Conservation (phyloP, 2,888 invertebrate species). For the Thera obeliscata region DNA sequence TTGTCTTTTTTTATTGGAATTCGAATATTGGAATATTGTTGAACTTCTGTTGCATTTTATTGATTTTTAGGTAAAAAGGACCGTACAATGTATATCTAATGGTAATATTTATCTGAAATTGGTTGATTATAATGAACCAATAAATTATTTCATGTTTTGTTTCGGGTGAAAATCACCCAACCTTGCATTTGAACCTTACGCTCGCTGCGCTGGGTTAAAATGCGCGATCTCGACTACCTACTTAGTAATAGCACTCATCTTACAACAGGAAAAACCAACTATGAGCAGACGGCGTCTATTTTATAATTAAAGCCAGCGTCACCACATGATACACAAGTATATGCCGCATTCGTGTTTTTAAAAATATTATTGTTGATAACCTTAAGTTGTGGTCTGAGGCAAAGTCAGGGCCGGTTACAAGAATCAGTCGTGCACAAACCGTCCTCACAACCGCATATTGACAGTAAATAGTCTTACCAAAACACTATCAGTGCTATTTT, state of each 20-base stretch:
- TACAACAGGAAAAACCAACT: conserved; percentile 48
- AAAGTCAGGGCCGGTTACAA: conserved; percentile 59
- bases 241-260: neutral
- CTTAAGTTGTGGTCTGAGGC: conserved; percentile 58
- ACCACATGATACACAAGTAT: conserved; percentile 37
- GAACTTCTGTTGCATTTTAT: no score
- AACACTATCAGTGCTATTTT: conserved; percentile 41
- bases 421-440: conserved; percentile 62
- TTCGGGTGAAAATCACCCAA: no score
- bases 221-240: neutral
- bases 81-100: no score
- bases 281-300: conserved; percentile 37
- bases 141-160: no score
- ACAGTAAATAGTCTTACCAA: conserved; percentile 39
- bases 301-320: conserved; percentile 49
- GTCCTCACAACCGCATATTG: conserved; percentile 53
- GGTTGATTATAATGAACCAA: no score
- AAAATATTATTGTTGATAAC: conserved; percentile 68
- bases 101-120: no score
- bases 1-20: no score
- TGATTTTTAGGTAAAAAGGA: no score
- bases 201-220: no score
- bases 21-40: no score
- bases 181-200: no score
- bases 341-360: conserved; percentile 49